Evolutionary conservation across 2,113 vertebrate species (phyloP), one percentile per base, ranked within the genome.

Genomic region (Daubentonia madagascariensis): DNA sequence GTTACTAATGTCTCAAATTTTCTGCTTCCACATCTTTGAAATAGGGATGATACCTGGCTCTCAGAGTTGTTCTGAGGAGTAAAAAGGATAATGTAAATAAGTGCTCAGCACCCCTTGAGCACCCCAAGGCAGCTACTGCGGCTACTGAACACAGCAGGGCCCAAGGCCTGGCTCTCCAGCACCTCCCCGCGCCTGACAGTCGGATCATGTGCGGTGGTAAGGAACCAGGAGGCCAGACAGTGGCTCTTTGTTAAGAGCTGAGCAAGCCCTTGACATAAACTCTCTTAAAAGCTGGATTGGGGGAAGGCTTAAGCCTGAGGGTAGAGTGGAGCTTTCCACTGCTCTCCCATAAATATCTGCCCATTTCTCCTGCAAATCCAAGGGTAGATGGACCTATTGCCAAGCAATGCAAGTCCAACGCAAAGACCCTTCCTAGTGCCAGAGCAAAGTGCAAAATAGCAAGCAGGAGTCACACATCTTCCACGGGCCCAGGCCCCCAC

Each of bases 131-230:
- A 63, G 17, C 17, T 63, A 14, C 28, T 45, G 6, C 23, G 37
- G 54, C 65, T 18, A 7, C 40, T 18, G 22, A 52, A 84, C 0
- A 1, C 43, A 12, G 45, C 37, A 14, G 18, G 48, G 25, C 14
- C 8, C 37, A 68, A 52, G 17, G 30, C n/a, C 35, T 28, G 45
- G 12, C 17, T 7, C 67, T 12, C 22, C 11, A 30, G 10, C 25
- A 23, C 14, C 40, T 32, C 61, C n/a, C 68, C 0, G 1, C 50
- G 40, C 17, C 65, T 37, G 37, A 20, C 1, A 0, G 73, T 40
- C 1, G 7, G 20, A 91, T 30, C n/a, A 20, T 0, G 30, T 0
- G 0, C n/a, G 0, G 23, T 2, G 16, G 23, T 22, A 75, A 79
- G n/a, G n/a, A 76, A 81, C 40, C 16, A 22, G 2, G 22, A 30